Evolutionary conservation across 2,888 invertebrate species (phyloP).

Genomic region (Thymelicus lineola): DNA sequence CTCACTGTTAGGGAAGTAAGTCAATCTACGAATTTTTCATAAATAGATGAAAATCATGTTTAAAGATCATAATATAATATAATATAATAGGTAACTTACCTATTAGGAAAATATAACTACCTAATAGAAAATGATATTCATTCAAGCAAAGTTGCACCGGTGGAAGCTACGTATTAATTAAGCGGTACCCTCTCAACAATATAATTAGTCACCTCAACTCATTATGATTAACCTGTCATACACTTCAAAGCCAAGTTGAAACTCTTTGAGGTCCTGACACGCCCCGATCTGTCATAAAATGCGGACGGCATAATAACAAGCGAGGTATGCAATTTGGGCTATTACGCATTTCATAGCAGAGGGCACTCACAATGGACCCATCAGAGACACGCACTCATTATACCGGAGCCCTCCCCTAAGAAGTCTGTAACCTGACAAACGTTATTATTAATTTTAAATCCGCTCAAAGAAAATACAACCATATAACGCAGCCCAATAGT

Average conservation of each 20-base stretch:
- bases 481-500: slow-evolving; percentile 54
- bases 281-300: slow-evolving; percentile 25
- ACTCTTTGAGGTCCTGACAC: slow-evolving; percentile 13
- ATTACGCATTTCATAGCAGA: slow-evolving; percentile 52
- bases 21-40: too few species aligned
- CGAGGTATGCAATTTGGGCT: slow-evolving; percentile 35
- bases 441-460: slow-evolving; percentile 69
- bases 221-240: slow-evolving; percentile 36
- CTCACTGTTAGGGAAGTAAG: too few species aligned
- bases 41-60: too few species aligned
- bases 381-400: slow-evolving; percentile 69
- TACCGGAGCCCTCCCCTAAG: slow-evolving; percentile 67
- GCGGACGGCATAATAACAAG: slow-evolving; percentile 28
- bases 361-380: slow-evolving; percentile 59
- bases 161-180: not conserved
- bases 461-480: slow-evolving; percentile 54
- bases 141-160: not conserved
- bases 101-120: too few species aligned
- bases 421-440: slow-evolving; percentile 58
- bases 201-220: slow-evolving; percentile 19
- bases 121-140: too few species aligned
- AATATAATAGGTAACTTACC: too few species aligned
- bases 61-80: too few species aligned
- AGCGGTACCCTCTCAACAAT: slow-evolving; percentile 5
- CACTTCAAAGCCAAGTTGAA: slow-evolving; percentile 29